Base-by-base conservation (phyloP, 2,113 vertebrate genomes). In the Microtus pennsylvanicus region DNA sequence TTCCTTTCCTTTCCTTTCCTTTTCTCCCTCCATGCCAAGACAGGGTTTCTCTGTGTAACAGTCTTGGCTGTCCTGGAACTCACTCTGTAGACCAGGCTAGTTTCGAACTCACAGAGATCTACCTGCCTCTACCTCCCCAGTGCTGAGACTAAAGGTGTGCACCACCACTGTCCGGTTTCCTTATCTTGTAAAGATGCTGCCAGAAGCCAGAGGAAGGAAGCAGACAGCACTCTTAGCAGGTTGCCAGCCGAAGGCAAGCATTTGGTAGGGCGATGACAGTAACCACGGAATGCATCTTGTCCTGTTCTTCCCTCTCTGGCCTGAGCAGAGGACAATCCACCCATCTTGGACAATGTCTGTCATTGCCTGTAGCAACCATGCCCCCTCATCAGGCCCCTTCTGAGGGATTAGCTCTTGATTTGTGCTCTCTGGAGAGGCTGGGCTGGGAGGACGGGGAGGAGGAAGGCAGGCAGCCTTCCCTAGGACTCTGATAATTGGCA, bases 401-500 rank as follows among this genome's bases (percentile, higher is more conserved):
- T 45, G 74, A 80, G 52, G 67, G 55, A 33, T 16, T 17, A n/a
- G 58, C 21, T 70, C 28, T 0, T 0, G 87, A 82, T 50, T 38
- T 17, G 11, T 1, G 58, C 85, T 87, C 52, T 24, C 69, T 35
- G n/a, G 69, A 63, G 74, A 90, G 87, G 4, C 52, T 50, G 45
- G 58, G 0, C 55, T 24, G 1, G 8, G 19, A 55, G 35, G 16
- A 17, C 10, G 1, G 55, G 52, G 70, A 88, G 70, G 80, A 72
- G 63, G 82, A 67, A 70, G 63, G 13, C 72, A 94, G 96, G 63
- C n/a, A 81, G 67, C 67, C 96, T 97, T 98, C 97, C 91, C 95
- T 87, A 94, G 28, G 96, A 80, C 95, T 97, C 90, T 87, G 85
- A 97, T 99, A 99, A 99, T 97, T 98, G 98, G 98, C 95, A 96